These are phyloP conservation scores for rat (Rattus norvegicus) DNA, from an alignment of 2,113 vertebrate genomes.

Conservation along the genomic window GRCr8 NC_086031.1:12444501-12445000, in stretches of 20 bases:
- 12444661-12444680: too few species aligned
- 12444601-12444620: neutral
- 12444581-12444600: neutral
- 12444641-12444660: too few species aligned
- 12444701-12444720: too few species aligned
- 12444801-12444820: too few species aligned
- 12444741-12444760: too few species aligned
- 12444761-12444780: too few species aligned
- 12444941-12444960: neutral
- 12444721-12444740: too few species aligned
- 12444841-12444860: neutral
- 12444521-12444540: neutral
- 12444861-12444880: neutral
- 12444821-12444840: neutral
- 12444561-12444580: neutral
- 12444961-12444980: neutral
- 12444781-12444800: too few species aligned
- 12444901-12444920: neutral
- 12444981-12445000: neutral
- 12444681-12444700: too few species aligned
- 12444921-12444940: neutral
- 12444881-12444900: neutral
- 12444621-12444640: too few species aligned
- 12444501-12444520: neutral
- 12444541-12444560: neutral